A percentile compares a stretch with the other conserved stretches of the same genome.
Conservation (phyloP, 2,797 vertebrate species). For the Myioborus melanocephalus region DNA sequence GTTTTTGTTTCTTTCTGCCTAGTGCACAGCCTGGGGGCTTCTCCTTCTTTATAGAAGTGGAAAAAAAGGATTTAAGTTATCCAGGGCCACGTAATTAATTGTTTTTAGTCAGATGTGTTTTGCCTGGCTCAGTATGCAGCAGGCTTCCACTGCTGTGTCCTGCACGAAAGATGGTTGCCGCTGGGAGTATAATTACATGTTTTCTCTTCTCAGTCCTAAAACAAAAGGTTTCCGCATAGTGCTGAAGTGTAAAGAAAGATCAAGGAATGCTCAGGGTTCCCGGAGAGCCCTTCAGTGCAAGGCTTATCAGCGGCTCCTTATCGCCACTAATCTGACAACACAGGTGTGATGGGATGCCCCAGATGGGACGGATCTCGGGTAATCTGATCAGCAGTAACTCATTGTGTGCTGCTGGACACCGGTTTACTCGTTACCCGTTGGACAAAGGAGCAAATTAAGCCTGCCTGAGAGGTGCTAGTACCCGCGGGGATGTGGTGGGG, state of each 20-base stretch:
- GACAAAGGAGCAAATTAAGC: background rate
- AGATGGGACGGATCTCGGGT: background rate
- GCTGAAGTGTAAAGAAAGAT: background rate
- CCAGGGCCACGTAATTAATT: background rate
- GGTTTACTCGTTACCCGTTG: background rate
- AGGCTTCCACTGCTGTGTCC: background rate
- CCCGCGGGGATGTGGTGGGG: background rate
- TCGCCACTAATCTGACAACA: constrained; percentile 74
- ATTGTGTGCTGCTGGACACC: background rate
- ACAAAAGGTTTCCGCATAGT: background rate
- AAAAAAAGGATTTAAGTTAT: background rate
- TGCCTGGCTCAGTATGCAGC: background rate
- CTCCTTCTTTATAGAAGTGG: background rate
- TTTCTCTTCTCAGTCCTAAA: background rate
- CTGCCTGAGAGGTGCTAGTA: background rate
- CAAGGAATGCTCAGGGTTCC: background rate
- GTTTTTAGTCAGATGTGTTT: background rate
- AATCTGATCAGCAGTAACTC: background rate
- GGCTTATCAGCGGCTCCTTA: constrained; percentile 12
- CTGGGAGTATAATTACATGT: background rate
- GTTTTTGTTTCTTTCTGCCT: background rate
- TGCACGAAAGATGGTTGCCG: background rate
- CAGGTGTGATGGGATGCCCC: constrained; percentile 77
- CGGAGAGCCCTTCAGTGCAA: background rate
- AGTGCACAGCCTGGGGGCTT: background rate